Evolutionary conservation across 2,888 invertebrate genomes (phyloP).

Genomic region (Linnaemya tessellans): DNA sequence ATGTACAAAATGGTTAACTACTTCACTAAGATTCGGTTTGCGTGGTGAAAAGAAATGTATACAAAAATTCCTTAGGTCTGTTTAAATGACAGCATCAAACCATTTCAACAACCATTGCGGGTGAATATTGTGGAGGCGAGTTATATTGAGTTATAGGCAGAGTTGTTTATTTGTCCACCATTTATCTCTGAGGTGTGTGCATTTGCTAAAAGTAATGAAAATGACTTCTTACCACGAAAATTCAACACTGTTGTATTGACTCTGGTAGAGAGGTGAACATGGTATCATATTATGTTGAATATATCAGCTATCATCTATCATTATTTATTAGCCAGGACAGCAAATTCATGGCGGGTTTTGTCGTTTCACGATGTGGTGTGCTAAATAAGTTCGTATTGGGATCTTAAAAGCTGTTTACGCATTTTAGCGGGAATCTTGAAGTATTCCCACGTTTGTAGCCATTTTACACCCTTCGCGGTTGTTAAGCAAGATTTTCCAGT

Average conservation of each 20-base stretch:
- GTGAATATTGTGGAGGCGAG: neutral
- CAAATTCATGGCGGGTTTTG: no score
- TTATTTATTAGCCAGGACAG: no score
- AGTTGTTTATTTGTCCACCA: neutral
- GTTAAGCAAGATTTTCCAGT: no score
- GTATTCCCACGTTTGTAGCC: no score
- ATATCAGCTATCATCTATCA: no score
- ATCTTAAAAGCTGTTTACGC: no score
- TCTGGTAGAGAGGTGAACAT: neutral
- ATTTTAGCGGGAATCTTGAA: no score
- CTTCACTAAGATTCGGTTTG: neutral
- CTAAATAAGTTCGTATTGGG: no score
- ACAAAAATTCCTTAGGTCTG: neutral
- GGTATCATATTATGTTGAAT: no score
- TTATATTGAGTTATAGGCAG: neutral
- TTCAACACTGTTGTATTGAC: neutral
- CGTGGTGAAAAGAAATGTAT: neutral
- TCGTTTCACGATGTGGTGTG: no score
- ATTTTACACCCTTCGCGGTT: no score
- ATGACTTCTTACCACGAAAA: neutral
- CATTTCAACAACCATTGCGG: neutral
- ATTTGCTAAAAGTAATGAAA: neutral
- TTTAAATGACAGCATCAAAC: neutral
- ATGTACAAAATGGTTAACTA: neutral
- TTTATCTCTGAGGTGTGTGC: neutral